Evolutionary conservation across 2,797 vertebrate genomes (phyloP).

Genomic region (Premnoplex brunnescens): DNA sequence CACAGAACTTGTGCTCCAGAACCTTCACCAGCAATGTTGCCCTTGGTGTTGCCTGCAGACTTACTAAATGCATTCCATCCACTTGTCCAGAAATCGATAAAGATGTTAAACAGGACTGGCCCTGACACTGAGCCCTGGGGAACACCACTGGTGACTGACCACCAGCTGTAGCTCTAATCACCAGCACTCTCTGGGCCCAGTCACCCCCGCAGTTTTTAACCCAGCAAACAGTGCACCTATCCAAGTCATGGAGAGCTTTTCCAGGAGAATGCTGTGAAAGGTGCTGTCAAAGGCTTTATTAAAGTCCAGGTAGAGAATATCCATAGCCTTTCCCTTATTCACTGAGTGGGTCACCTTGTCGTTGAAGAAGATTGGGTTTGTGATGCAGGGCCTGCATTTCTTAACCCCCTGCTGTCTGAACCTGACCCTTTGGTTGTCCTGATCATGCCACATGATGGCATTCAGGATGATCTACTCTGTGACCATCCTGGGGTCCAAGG

Average conservation of each 20-base stretch:
- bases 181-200: neutral
- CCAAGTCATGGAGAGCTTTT: neutral
- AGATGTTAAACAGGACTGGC: neutral
- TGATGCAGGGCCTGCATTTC: neutral
- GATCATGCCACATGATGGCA: neutral
- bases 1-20: neutral
- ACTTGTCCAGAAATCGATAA: neutral
- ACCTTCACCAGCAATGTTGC: fast-evolving
- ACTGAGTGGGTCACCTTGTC: neutral
- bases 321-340: neutral
- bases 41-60: neutral
- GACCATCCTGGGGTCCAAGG: fast-evolving
- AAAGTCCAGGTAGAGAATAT: neutral
- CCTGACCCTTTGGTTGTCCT: neutral
- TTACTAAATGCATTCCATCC: too few species aligned
- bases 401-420: neutral
- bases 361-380: neutral
- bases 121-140: neutral
- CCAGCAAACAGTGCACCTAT: fast-evolving
- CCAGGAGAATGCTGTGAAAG: neutral
- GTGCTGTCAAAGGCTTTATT: neutral
- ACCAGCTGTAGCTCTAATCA: neutral
- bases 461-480: neutral
- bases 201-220: neutral
- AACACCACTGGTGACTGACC: neutral